Base-by-base conservation (phyloP, 2,113 vertebrate species). In the Sclerurus mexicanus region DNA sequence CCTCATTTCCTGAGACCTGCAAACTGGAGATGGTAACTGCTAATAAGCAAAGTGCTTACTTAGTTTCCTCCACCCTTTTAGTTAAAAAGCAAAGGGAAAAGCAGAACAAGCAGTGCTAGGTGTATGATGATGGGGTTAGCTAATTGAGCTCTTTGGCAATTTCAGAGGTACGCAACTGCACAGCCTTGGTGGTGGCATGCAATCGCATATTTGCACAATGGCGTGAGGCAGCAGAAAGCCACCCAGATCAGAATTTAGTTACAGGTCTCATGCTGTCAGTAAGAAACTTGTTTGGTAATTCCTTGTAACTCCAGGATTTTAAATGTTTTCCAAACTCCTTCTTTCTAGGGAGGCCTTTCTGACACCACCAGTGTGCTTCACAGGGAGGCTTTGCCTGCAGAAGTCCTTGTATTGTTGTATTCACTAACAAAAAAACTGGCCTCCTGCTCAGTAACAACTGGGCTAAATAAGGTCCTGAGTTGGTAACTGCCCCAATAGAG, bases 131-230 rank as follows among this genome's bases (percentile, higher is more conserved):
- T 59, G 46, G 71, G 37, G 82, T 95, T 94, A 53, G 72, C 37
- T 95, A 85, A 96, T 77, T 88, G 72, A 80, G 80, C 63, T 95
- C 82, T 96, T 93, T 77, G 75, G 85, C 84, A 95, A 87, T 78
- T 82, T 72, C 73, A 52, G 85, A 91, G n/a, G 46, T 44, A 75
- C 0, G 2, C 76, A 95, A 68, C 64, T 33, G 39, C 74, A 47
- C 44, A 60, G 71, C 82, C 53, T 64, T 62, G 58, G 44, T 49
- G 78, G 92, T 82, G 39, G 55, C 55, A 46, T 0, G 42, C n/a
- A 81, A 90, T 85, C 1, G 0, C n/a, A 5, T 25, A 66, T 83
- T 94, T 94, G n/a, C 75, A 58, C 72, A 76, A 80, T 11, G 12
- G 42, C 0, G 0, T 49, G 55, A 92, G 50, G 72, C 90, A 77